Percentiles rank a stretch among this genome's conserved stretches.
Evolutionary conservation across 1,140 invertebrate genomes (phyloP).

Genomic region (Halyomorpha halys): DNA sequence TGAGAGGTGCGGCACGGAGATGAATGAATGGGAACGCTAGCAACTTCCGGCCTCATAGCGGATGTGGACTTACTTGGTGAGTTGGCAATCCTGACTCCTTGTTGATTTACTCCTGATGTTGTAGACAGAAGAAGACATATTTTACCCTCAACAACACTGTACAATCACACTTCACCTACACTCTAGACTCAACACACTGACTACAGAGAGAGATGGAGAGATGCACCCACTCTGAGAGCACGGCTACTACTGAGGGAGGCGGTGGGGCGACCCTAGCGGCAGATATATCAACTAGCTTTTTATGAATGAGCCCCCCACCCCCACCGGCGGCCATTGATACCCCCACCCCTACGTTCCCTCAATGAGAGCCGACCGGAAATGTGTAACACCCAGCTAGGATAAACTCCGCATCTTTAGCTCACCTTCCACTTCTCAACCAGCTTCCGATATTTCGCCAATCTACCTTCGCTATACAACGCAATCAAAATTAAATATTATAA

Average conservation of each 20-base stretch:
- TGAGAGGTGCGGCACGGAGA: no score
- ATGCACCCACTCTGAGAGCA: no score
- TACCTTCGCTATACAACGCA: no score
- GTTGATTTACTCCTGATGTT: neutral
- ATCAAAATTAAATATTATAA: no score
- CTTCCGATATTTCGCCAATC: neutral
- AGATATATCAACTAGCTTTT: neutral
- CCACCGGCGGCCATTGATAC: neutral
- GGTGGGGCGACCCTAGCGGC: constrained; percentile 1
- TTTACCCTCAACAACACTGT: neutral
- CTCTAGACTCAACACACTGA: neutral
- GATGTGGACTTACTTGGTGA: constrained; percentile 2
- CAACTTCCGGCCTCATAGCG: no score
- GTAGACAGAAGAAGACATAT: neutral
- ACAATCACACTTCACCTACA: neutral
- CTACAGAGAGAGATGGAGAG: neutral
- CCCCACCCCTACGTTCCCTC: neutral
- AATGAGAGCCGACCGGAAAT: neutral
- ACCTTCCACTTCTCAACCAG: neutral
- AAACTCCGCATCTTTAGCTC: no score
- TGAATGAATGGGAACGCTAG: no score
- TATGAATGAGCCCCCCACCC: neutral
- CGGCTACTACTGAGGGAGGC: neutral
- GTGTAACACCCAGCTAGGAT: no score
- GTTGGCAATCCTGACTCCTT: constrained; percentile 1